Percentiles rank a stretch among this genome's conserved stretches.
phyloP scores from a whole-genome alignment of 1,140 invertebrate species.

The Philopotamus ludificatus region DNA sequence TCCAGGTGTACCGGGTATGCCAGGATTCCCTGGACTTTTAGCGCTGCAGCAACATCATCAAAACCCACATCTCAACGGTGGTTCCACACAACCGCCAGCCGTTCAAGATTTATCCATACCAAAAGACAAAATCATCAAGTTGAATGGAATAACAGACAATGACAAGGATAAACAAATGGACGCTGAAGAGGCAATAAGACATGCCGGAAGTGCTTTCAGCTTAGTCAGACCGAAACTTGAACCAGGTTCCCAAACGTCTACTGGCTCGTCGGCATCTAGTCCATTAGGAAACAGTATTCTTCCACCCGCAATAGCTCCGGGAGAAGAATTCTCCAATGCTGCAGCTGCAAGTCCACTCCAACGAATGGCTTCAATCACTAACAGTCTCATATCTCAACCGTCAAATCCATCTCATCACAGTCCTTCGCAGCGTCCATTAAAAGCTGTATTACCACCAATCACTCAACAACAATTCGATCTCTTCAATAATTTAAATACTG shows the following conservation, averaged over 20 bases:
- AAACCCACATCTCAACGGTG: conserved; percentile 58
- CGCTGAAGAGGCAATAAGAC: conserved; percentile 69
- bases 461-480: conserved; percentile 99
- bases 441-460: conserved; percentile 95
- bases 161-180: conserved; percentile 63
- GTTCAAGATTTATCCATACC: conserved; percentile 85
- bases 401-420: conserved; percentile 78
- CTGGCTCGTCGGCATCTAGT: conserved; percentile 68
- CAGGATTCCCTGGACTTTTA: conserved; percentile 54
- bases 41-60: conserved; percentile 60
- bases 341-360: conserved; percentile 89
- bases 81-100: conserved; percentile 60
- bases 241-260: conserved; percentile 65
- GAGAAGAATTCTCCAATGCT: conserved; percentile 73
- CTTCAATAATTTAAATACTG: conserved; percentile 97
- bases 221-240: conserved; percentile 79
- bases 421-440: conserved; percentile 81
- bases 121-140: conserved; percentile 70
- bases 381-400: conserved; percentile 91
- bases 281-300: conserved; percentile 79
- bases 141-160: conserved; percentile 67
- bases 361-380: conserved; percentile 96
- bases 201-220: conserved; percentile 82
- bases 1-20: conserved; percentile 53
- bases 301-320: conserved; percentile 73